Evolutionary conservation across 2,113 vertebrate species (phyloP).

Genomic region (Hemiscyllium ocellatum): DNA sequence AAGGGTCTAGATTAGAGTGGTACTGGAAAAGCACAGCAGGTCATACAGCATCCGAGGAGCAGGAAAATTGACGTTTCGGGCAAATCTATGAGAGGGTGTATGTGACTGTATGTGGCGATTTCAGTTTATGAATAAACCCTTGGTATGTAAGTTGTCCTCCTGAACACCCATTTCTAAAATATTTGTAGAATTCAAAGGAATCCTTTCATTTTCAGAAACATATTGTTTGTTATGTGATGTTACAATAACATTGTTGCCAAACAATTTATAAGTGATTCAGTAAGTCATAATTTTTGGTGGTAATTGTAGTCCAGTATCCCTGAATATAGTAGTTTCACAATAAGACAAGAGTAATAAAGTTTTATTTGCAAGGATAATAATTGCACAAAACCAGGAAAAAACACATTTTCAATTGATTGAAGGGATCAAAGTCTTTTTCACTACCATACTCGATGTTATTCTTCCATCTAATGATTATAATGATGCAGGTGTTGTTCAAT

Average conservation of each 20-base stretch:
- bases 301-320: neutral
- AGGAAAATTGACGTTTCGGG: too few relatives aligned
- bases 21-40: too few relatives aligned
- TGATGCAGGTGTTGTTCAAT: neutral
- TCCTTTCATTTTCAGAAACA: neutral
- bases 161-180: neutral
- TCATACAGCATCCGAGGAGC: too few relatives aligned
- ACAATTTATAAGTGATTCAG: neutral
- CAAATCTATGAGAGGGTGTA: too few relatives aligned
- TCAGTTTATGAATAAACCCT: neutral
- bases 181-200: neutral
- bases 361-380: neutral
- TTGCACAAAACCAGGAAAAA: neutral
- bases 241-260: neutral
- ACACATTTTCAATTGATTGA: neutral
- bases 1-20: too few relatives aligned
- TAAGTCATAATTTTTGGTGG: neutral
- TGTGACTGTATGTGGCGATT: neutral
- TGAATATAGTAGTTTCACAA: neutral
- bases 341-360: neutral
- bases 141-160: neutral
- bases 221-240: neutral
- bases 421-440: neutral
- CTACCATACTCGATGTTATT: neutral
- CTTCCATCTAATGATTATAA: neutral